Conservation (phyloP, 2,113 vertebrate genomes). For the Pagrus major region DNA sequence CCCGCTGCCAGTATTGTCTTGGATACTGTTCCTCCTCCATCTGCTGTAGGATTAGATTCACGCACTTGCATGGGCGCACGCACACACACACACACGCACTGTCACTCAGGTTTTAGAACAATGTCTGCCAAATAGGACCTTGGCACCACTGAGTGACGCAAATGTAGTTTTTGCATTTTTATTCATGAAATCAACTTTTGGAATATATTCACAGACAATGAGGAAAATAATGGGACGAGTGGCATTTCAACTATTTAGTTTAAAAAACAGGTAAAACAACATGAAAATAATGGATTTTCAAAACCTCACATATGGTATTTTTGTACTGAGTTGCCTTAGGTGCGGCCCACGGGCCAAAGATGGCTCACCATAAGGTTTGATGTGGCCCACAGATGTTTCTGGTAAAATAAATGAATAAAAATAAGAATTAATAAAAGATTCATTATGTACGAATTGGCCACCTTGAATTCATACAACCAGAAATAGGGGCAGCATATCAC, state of each 20-base stretch:
- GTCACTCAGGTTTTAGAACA: slow-evolving; percentile 18
- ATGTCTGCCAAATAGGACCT: slow-evolving; percentile 41
- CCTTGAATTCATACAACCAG: too few species aligned
- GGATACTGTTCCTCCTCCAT: slow-evolving; percentile 78
- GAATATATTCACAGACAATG: background rate
- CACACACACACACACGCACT: background rate
- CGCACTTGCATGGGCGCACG: background rate
- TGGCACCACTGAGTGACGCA: background rate
- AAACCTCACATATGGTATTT: background rate
- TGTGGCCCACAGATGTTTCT: too few species aligned
- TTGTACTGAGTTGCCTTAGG: too few species aligned
- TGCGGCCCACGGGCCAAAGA: too few species aligned
- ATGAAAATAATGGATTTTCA: background rate
- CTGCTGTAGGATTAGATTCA: slow-evolving; percentile 77
- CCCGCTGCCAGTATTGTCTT: slow-evolving; percentile 72
- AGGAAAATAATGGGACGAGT: background rate
- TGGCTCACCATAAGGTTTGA: too few species aligned
- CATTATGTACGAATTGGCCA: too few species aligned
- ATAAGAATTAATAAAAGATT: too few species aligned
- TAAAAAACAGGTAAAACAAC: background rate
- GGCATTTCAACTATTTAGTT: background rate
- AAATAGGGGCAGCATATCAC: too few species aligned
- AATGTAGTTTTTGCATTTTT: slow-evolving; percentile 7
- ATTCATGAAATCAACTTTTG: slow-evolving; percentile 1
- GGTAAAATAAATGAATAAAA: too few species aligned